Percentiles rank a stretch among this genome's conserved stretches.
Evolutionary conservation across 1,140 invertebrate species (phyloP).

Genomic region (Anagrus nilaparvatae): DNA sequence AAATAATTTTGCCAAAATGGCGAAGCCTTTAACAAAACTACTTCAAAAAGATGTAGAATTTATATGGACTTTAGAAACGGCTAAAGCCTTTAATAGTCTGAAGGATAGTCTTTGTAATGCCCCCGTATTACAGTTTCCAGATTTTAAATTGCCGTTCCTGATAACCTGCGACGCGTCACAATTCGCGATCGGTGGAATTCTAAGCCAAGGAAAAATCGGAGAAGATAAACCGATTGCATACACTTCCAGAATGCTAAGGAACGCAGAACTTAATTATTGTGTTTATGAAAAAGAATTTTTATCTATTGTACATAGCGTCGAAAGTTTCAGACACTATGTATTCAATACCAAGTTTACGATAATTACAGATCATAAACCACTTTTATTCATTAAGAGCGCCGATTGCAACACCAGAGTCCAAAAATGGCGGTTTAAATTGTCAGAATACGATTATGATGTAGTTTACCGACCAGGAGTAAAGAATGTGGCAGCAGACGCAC

Average conservation of each 20-base stretch:
- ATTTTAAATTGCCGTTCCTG: constrained; percentile 20
- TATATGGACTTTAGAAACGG: constrained; percentile 5
- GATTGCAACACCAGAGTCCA: constrained; percentile 24
- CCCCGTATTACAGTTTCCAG: constrained; percentile 17
- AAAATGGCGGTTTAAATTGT: constrained; percentile 28
- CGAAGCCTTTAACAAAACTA: constrained; percentile 23
- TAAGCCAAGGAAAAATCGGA: constrained; percentile 20
- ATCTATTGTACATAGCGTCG: constrained; percentile 28
- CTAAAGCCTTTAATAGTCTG: constrained; percentile 12
- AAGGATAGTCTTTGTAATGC: constrained; percentile 19
- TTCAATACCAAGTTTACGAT: constrained; percentile 30
- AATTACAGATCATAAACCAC: constrained; percentile 34
- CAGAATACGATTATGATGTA: constrained; percentile 30
- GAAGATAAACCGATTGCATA: constrained; percentile 23
- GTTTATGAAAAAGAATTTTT: constrained; percentile 31
- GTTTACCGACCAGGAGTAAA: constrained; percentile 23
- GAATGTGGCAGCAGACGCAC: constrained; percentile 17
- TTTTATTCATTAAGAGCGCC: constrained; percentile 29
- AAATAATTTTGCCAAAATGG: constrained; percentile 22
- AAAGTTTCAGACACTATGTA: constrained; percentile 30
- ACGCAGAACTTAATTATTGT: constrained; percentile 27
- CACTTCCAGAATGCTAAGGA: constrained; percentile 10
- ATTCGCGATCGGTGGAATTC: constrained; percentile 20
- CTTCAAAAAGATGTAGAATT: constrained; percentile 23
- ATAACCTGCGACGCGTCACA: constrained; percentile 27